A percentile compares a stretch with the other conserved stretches of the same genome.
phyloP scores from a whole-genome alignment of 2,113 vertebrate genomes.

The Tauraco erythrolophus region DNA sequence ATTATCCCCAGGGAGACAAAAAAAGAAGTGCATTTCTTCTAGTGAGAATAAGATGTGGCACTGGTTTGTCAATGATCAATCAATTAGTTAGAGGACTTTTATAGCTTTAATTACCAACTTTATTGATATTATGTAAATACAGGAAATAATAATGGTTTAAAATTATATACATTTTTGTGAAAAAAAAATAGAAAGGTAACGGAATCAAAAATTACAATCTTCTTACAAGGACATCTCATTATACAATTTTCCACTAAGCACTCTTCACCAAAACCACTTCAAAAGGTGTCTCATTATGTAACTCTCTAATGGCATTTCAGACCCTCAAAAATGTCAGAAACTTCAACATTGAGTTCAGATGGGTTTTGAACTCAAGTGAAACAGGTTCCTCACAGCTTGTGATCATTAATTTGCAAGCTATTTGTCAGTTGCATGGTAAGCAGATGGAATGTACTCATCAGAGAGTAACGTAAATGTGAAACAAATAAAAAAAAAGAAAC shows the following conservation, averaged over 20 bases:
- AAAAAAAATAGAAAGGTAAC: not conserved
- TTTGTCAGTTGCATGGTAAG: not conserved
- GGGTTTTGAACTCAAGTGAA: not conserved
- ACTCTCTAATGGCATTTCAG: not conserved
- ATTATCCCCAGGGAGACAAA: not conserved
- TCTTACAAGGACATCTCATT: not conserved
- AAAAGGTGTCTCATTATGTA: not conserved
- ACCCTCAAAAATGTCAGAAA: not conserved
- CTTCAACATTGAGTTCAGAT: not conserved
- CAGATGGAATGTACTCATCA: constrained; percentile 10
- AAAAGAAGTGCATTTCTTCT: not conserved
- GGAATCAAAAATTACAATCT: not conserved
- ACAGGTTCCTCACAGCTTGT: constrained; percentile 4
- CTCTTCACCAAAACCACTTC: not conserved
- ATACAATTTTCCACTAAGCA: not conserved
- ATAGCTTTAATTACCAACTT: not conserved
- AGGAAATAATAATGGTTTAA: not conserved
- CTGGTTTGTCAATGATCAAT: not conserved
- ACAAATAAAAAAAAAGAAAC: not conserved
- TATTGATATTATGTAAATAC: not conserved
- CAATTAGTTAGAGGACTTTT: not conserved
- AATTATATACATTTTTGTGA: not conserved
- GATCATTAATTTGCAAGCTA: constrained; percentile 37
- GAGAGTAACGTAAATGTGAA: not conserved
- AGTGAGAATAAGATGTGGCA: accelerated